phyloP scores from a whole-genome alignment of 1,140 invertebrate genomes.

The Neelides sp. region DNA sequence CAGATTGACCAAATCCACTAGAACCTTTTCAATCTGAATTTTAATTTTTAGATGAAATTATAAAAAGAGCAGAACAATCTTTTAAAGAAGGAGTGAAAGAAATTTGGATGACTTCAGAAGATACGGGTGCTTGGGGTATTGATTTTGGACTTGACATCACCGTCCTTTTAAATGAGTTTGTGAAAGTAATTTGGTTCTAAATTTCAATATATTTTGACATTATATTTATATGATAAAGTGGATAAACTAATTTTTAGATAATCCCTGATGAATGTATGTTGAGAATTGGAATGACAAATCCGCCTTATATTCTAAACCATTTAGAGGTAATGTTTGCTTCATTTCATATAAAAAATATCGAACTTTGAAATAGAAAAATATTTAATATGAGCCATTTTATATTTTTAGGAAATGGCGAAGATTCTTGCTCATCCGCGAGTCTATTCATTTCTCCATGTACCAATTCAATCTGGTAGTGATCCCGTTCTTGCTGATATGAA shows the following conservation, averaged over 20 bases:
- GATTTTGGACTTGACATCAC: conserved; percentile 84
- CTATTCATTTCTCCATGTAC: conserved; percentile 91
- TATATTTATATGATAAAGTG: conserved; percentile 20
- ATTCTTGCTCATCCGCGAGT: conserved; percentile 80
- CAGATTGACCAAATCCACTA: conserved; percentile 1
- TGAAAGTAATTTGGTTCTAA: conserved; percentile 71
- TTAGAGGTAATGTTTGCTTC: conserved; percentile 42
- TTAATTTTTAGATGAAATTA: conserved; percentile 51
- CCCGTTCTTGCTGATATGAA: conserved; percentile 90
- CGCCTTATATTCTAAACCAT: conserved; percentile 93
- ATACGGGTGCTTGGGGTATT: conserved; percentile 90
- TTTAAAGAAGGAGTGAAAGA: conserved; percentile 86
- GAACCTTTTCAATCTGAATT: conserved; percentile 3
- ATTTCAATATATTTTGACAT: conserved; percentile 39
- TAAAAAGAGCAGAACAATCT: conserved; percentile 63
- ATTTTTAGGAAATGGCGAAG: conserved; percentile 61
- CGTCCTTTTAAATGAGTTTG: conserved; percentile 69
- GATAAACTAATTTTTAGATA: not conserved
- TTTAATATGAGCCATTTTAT: conserved; percentile 7
- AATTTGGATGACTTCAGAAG: conserved; percentile 97
- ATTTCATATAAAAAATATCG: conserved; percentile 3
- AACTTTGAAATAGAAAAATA: not conserved
- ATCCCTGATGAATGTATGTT: conserved; percentile 42
- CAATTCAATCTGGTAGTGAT: conserved; percentile 93
- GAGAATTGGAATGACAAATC: conserved; percentile 92